phyloP scores from a whole-genome alignment of 2,797 vertebrate species.

The Pangasius sanitwongsei region DNA sequence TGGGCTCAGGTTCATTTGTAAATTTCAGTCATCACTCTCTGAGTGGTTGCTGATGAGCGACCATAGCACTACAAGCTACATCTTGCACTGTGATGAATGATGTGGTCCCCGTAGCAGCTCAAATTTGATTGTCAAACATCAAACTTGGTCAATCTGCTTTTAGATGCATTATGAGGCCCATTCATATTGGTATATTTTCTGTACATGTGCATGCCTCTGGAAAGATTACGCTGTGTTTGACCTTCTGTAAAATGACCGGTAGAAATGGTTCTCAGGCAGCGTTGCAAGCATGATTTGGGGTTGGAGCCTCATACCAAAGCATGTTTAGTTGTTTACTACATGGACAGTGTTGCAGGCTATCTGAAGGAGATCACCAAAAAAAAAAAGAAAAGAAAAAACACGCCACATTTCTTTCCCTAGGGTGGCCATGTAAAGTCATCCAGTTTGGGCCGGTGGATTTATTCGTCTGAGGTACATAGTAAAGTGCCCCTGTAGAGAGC shows the following conservation, averaged over 20 bases:
- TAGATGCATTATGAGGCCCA: constrained; percentile 23
- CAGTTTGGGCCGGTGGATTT: constrained; percentile 69
- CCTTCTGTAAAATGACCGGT: not conserved
- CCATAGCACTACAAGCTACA: not conserved
- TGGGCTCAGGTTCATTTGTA: not conserved
- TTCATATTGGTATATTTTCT: not conserved
- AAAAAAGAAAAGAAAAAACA: constrained; percentile 7
- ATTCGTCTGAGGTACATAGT: constrained; percentile 65
- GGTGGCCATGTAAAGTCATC: constrained; percentile 58
- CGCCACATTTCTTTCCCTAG: constrained; percentile 62
- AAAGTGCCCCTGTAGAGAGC: constrained; percentile 61
- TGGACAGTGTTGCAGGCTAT: not conserved
- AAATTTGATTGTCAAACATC: not conserved
- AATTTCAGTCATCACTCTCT: not conserved
- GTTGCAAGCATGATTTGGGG: constrained; percentile 46
- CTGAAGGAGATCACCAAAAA: not conserved
- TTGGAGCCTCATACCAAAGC: not conserved
- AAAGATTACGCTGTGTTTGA: not conserved
- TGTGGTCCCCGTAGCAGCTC: not conserved
- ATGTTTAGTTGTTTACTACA: not conserved
- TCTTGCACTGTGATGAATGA: not conserved
- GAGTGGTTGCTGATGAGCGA: not conserved
- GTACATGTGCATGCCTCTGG: not conserved
- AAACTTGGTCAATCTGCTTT: constrained; percentile 65
- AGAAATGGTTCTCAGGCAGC: not conserved